Evolutionary conservation across 1,140 invertebrate species (phyloP).

Genomic region (Phenacoccus solenopsis): DNA sequence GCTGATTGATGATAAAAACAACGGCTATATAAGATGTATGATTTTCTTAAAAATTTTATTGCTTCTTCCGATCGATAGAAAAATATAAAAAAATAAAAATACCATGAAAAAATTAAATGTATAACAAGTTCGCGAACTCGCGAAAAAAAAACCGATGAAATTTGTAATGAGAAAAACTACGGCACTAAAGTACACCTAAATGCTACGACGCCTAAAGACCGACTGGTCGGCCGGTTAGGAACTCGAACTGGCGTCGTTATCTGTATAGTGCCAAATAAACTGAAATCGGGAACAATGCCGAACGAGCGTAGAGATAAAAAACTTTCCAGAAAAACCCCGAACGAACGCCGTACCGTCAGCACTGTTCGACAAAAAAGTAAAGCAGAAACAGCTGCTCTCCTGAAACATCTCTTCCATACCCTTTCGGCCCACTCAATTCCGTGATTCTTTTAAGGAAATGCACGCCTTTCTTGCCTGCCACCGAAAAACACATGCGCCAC

Average conservation of each 20-base stretch:
- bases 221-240: not conserved
- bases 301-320: not conserved
- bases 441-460: slow-evolving; percentile 2
- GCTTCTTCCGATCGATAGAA: not conserved
- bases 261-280: slow-evolving; percentile 13
- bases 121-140: slow-evolving; percentile 1
- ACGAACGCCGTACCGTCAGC: not conserved
- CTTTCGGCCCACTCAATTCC: not conserved
- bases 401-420: not conserved
- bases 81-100: not conserved
- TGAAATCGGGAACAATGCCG: slow-evolving; percentile 6
- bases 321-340: slow-evolving; percentile 1
- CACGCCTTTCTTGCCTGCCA: not conserved
- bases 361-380: slow-evolving; percentile 2
- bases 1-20: not conserved
- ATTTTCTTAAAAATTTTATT: not conserved
- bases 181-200: slow-evolving; percentile 6
- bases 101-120: not conserved
- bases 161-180: not conserved
- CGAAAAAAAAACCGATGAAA: not conserved
- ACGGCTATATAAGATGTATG: too few species aligned
- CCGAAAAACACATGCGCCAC: not conserved
- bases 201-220: slow-evolving; percentile 7
- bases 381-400: not conserved
- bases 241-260: slow-evolving; percentile 14